phyloP scores from a whole-genome alignment of 2,888 invertebrate genomes.

The Ochropacha duplaris region DNA sequence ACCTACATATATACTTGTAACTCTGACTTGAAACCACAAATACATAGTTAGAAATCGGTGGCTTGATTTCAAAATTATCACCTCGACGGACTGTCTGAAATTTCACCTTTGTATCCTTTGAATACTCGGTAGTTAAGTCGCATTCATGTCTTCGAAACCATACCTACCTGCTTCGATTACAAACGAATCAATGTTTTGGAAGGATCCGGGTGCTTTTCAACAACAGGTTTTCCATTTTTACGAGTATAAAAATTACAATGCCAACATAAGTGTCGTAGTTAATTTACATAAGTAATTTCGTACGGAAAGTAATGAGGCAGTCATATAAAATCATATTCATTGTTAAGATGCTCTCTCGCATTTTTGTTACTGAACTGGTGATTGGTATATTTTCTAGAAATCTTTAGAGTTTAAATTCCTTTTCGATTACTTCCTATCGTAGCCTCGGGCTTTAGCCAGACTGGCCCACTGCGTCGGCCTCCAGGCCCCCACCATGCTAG shows the following conservation, averaged over 20 bases:
- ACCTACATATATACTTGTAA: slow-evolving; percentile 16
- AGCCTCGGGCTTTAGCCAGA: slow-evolving; percentile 20
- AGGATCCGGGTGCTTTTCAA: neutral
- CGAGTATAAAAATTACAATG: neutral
- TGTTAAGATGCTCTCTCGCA: neutral
- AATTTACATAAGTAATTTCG: neutral
- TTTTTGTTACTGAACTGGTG: neutral
- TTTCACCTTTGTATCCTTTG: neutral
- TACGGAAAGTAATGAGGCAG: neutral
- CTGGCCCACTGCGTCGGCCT: slow-evolving; percentile 17
- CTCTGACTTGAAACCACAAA: slow-evolving; percentile 21
- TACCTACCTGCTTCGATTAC: neutral
- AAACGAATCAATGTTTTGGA: neutral
- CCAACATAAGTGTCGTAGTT: neutral
- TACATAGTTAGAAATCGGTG: slow-evolving; percentile 16
- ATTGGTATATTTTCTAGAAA: neutral
- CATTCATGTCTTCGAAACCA: neutral
- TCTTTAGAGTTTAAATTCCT: neutral
- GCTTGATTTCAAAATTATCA: slow-evolving; percentile 2
- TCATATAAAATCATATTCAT: neutral
- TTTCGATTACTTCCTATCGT: slow-evolving; percentile 11
- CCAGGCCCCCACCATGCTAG: slow-evolving; percentile 24
- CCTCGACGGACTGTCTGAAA: neutral
- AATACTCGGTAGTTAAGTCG: neutral
- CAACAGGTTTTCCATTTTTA: neutral